These are phyloP conservation scores for Anas bahamensis DNA, from an alignment of 2,797 vertebrate genomes.

Conservation along the genomic window DNA sequence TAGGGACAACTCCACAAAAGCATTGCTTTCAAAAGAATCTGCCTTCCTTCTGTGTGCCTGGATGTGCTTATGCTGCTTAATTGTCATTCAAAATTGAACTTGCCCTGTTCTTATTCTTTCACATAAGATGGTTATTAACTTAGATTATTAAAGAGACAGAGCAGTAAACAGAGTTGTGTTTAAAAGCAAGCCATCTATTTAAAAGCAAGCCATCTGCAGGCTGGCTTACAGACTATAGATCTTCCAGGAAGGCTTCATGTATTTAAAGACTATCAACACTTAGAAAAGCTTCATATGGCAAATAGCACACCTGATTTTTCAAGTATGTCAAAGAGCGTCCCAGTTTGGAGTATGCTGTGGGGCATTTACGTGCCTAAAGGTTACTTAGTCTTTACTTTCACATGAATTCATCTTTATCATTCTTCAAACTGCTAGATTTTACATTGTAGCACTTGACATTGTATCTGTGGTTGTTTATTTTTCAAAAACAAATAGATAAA, in stretches of 20 bases:
- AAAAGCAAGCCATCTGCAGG: not conserved
- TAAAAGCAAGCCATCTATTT: not conserved
- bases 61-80: not conserved
- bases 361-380: not conserved
- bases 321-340: not conserved
- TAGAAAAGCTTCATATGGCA: not conserved
- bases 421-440: not conserved
- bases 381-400: not conserved
- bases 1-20: not conserved
- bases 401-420: not conserved
- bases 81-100: not conserved
- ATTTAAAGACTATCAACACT: not conserved
- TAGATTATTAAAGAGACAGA: not conserved
- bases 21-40: not conserved
- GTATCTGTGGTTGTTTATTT: not conserved
- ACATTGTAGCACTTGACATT: not conserved
- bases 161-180: not conserved
- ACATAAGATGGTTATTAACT: not conserved
- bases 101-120: not conserved
- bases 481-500: not conserved
- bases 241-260: not conserved
- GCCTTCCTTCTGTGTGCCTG: not conserved
- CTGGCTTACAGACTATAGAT: not conserved
- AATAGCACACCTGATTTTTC: not conserved
- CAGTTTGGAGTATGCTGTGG: rapidly evolving